Percentiles rank a stretch among this genome's conserved stretches.
Evolutionary conservation across 2,113 vertebrate genomes (phyloP).

Genomic region (Poeciliopsis prolifica): DNA sequence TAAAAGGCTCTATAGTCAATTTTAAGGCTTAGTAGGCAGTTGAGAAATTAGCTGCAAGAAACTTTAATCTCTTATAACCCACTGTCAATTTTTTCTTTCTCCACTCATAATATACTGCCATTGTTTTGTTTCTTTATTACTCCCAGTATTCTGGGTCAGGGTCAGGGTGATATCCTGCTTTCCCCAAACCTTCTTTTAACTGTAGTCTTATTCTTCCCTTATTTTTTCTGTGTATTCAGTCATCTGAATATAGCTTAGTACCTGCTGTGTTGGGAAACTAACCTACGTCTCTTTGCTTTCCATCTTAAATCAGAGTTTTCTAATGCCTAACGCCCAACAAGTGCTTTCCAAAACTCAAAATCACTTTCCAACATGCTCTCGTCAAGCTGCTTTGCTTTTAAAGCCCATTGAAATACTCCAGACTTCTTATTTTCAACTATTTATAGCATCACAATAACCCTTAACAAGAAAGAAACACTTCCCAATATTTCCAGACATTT

Average conservation of each 20-base stretch:
- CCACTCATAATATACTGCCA: too few species aligned
- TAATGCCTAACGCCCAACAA: constrained; percentile 19
- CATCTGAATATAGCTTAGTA: background rate
- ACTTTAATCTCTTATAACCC: background rate
- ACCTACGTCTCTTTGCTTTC: background rate
- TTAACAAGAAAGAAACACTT: constrained; percentile 47
- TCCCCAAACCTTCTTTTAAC: background rate
- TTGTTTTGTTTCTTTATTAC: background rate
- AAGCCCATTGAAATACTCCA: constrained; percentile 35
- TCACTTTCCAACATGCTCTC: constrained; percentile 3
- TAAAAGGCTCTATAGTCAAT: too few species aligned
- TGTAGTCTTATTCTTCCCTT: background rate
- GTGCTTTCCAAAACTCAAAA: constrained; percentile 16
- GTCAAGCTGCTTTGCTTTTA: constrained; percentile 24
- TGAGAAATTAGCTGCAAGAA: too few species aligned
- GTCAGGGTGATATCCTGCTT: background rate
- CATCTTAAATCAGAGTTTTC: constrained; percentile 5
- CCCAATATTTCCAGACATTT: constrained; percentile 72
- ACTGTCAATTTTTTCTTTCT: background rate
- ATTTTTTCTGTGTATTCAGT: background rate
- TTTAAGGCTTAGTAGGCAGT: too few species aligned
- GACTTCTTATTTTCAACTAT: constrained; percentile 59
- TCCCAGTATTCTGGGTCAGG: background rate
- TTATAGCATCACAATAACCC: constrained; percentile 77
- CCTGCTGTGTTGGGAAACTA: background rate